phyloP scores from a whole-genome alignment of 92 coral and sea anemone genomes.

The Heliopora coerulea region DNA sequence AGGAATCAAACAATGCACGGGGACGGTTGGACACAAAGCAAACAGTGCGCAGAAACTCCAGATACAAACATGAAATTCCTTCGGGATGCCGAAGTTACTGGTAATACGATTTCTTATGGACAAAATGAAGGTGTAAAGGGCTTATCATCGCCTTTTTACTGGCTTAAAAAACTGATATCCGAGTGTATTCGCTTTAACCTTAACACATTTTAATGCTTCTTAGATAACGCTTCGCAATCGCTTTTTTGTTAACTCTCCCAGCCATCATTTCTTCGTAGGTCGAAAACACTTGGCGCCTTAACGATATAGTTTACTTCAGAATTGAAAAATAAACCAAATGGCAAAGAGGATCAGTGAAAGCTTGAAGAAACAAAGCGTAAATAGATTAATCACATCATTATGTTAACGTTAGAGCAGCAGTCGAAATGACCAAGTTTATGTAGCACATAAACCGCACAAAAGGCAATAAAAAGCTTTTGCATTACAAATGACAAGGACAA shows the following conservation, averaged over 20 bases:
- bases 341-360: slow-evolving; percentile 35
- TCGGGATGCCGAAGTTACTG: too few relatives aligned
- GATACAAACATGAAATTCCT: too few relatives aligned
- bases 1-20: too few relatives aligned
- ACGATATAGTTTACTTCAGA: slow-evolving; percentile 8
- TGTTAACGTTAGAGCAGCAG: not conserved
- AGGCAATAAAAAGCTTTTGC: not conserved
- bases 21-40: too few relatives aligned
- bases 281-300: slow-evolving; percentile 11
- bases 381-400: slow-evolving; percentile 38
- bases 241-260: slow-evolving; percentile 6
- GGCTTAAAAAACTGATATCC: too few relatives aligned
- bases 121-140: too few relatives aligned
- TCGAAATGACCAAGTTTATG: slow-evolving; percentile 10
- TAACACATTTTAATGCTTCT: too few relatives aligned
- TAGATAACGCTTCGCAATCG: not conserved
- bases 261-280: slow-evolving; percentile 30
- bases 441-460: not conserved
- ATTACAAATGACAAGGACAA: not conserved
- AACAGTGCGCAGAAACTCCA: too few relatives aligned
- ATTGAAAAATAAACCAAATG: slow-evolving; percentile 14
- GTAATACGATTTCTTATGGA: too few relatives aligned
- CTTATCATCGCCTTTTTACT: too few relatives aligned
- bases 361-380: slow-evolving; percentile 31
- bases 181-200: too few relatives aligned